A percentile compares a stretch with the other conserved stretches of the same genome.
phyloP scores from a whole-genome alignment of 1,140 invertebrate species.

The Steinernema feltiae region DNA sequence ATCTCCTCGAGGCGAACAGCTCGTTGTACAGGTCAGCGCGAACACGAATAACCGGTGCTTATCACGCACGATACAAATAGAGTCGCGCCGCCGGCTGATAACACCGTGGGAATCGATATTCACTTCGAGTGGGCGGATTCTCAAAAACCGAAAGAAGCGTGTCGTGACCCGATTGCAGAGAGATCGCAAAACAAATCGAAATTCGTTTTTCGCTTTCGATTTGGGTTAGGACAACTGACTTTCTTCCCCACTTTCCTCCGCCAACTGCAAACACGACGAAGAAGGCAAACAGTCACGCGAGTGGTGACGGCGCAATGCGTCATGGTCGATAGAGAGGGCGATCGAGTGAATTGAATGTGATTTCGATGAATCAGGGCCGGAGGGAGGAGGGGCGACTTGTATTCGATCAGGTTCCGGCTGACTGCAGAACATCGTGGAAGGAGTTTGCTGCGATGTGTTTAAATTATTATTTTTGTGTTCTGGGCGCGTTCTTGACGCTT shows the following conservation, averaged over 20 bases:
- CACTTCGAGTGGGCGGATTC: neutral
- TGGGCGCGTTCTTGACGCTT: too few species aligned
- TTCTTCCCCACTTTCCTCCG: neutral
- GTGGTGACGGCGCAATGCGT: neutral
- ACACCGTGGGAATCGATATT: neutral
- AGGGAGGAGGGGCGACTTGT: too few species aligned
- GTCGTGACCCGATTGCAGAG: neutral
- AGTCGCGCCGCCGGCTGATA: too few species aligned
- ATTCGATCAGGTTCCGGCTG: too few species aligned
- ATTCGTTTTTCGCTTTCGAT: neutral
- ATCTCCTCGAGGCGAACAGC: neutral
- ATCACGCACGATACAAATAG: neutral
- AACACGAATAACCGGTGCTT: neutral
- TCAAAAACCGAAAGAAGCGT: neutral
- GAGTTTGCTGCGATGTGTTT: too few species aligned
- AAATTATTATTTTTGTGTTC: too few species aligned
- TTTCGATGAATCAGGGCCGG: too few species aligned
- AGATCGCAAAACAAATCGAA: neutral
- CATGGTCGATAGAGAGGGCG: too few species aligned
- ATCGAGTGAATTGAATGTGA: too few species aligned
- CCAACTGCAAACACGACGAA: neutral
- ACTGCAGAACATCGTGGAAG: too few species aligned
- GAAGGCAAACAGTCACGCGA: neutral
- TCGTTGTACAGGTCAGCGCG: neutral
- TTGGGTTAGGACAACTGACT: neutral